phyloP scores from a whole-genome alignment of 1,140 invertebrate species.

The Pachyrhynchus sulphureomaculatus region DNA sequence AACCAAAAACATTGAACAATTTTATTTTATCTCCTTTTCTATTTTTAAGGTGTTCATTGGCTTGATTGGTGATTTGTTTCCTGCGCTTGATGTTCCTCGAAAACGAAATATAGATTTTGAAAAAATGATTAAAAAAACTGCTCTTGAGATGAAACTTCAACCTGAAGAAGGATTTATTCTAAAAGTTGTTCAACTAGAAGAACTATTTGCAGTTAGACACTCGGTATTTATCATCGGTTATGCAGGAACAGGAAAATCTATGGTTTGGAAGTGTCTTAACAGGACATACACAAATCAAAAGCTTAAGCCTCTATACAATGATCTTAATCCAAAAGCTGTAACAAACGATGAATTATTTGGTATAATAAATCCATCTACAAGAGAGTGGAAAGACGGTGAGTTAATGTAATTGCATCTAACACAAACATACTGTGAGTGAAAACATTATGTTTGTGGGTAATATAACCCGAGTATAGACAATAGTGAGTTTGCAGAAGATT shows the following conservation, averaged over 20 bases:
- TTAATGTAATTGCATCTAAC: too few relatives aligned
- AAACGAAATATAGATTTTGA: slow-evolving; percentile 84
- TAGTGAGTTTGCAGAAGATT: too few relatives aligned
- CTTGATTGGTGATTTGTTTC: slow-evolving; percentile 86
- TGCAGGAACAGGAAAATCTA: slow-evolving; percentile 91
- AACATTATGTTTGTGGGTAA: too few relatives aligned
- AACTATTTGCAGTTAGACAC: slow-evolving; percentile 89
- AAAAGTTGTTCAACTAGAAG: slow-evolving; percentile 88
- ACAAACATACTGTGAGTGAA: too few relatives aligned
- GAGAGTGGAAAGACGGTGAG: slow-evolving; percentile 93
- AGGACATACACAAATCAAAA: slow-evolving; percentile 77
- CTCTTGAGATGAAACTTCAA: slow-evolving; percentile 82
- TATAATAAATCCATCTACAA: slow-evolving; percentile 89
- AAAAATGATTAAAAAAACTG: slow-evolving; percentile 71
- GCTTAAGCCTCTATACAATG: slow-evolving; percentile 80
- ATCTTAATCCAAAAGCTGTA: slow-evolving; percentile 93
- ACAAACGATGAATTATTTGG: slow-evolving; percentile 96
- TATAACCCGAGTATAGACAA: too few relatives aligned
- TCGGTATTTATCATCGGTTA: slow-evolving; percentile 92
- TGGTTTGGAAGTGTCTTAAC: slow-evolving; percentile 89
- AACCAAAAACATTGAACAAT: too few relatives aligned
- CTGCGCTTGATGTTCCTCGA: slow-evolving; percentile 83
- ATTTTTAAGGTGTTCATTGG: slow-evolving; percentile 83
- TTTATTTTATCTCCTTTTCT: too few relatives aligned
- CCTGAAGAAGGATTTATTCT: slow-evolving; percentile 88